phyloP scores from a whole-genome alignment of 2,797 vertebrate genomes.

The Setipinna tenuifilis region DNA sequence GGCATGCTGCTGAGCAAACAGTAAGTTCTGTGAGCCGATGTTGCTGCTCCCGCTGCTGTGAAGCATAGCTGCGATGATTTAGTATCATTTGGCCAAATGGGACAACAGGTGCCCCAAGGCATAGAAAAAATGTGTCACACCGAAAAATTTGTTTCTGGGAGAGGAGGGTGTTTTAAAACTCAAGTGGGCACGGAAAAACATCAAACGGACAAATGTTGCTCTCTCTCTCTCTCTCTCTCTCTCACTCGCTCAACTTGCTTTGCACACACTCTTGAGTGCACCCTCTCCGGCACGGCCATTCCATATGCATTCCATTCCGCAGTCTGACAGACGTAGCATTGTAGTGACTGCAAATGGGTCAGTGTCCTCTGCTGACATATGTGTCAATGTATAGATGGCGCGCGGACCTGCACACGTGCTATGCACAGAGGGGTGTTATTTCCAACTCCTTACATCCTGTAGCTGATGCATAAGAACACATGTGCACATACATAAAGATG shows the following conservation, averaged over 20 bases:
- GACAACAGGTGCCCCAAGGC: constrained; percentile 51
- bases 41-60: background rate
- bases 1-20: background rate
- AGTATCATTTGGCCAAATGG: constrained; percentile 40
- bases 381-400: constrained; percentile 11
- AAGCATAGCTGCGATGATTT: constrained; percentile 14
- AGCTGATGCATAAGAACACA: background rate
- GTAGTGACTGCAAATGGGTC: constrained; percentile 7
- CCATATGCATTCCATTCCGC: constrained; percentile 11
- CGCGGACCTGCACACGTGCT: constrained; percentile 4
- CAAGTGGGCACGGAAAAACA: constrained; percentile 28
- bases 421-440: background rate
- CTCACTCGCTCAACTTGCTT: background rate
- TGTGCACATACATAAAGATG: background rate
- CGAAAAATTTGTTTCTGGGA: constrained; percentile 39
- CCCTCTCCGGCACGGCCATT: background rate
- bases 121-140: constrained; percentile 46
- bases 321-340: constrained; percentile 13
- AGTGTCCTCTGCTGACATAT: constrained; percentile 8
- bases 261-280: background rate
- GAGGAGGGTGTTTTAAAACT: constrained; percentile 35
- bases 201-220: constrained; percentile 22
- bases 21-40: background rate
- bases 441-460: background rate
- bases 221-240: background rate